A percentile compares a stretch with the other conserved stretches of the same genome.
Evolutionary conservation across 2,797 vertebrate genomes (phyloP).

Genomic region (Phrynocephalus guinanensis): DNA sequence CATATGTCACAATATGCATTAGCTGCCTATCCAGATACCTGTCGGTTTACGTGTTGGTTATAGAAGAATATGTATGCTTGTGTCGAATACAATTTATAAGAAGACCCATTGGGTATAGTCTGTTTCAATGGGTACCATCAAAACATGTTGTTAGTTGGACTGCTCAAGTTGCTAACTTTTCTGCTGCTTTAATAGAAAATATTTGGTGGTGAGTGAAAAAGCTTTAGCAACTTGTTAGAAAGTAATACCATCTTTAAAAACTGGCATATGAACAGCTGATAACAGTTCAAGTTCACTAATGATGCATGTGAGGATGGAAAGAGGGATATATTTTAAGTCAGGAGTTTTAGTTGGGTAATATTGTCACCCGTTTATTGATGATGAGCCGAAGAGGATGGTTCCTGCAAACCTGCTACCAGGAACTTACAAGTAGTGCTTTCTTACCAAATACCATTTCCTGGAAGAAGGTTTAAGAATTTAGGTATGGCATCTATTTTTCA

Average conservation of each 20-base stretch:
- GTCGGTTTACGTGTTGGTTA: background rate
- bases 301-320: background rate
- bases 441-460: background rate
- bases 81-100: background rate
- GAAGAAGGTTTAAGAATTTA: constrained; percentile 4
- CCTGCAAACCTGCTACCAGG: background rate
- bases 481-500: background rate
- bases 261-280: background rate
- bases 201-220: background rate
- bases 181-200: background rate
- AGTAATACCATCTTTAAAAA: constrained; percentile 30
- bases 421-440: background rate
- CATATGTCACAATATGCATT: background rate
- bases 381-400: background rate
- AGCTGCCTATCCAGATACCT: background rate
- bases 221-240: background rate
- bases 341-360: constrained; percentile 3
- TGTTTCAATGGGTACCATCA: background rate
- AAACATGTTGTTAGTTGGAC: background rate
- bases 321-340: background rate
- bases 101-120: no score
- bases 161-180: background rate
- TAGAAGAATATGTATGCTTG: background rate
- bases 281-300: constrained; percentile 22
- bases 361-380: background rate